These are phyloP conservation scores for Phoenicopterus ruber DNA, from an alignment of 2,113 vertebrate genomes.

Conservation along the genomic window DNA sequence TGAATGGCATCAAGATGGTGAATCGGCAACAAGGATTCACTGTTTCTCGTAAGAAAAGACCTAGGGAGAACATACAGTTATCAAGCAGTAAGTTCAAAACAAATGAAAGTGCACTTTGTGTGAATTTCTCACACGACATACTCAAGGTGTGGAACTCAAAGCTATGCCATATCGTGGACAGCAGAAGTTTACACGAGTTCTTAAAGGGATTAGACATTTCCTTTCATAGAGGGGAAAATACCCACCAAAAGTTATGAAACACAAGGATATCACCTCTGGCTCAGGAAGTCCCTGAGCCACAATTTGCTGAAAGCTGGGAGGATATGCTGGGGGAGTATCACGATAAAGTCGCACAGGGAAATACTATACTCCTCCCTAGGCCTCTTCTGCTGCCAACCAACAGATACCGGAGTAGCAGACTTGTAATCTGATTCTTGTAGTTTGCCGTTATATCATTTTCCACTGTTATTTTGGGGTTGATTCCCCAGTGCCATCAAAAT, in stretches of 20 bases:
- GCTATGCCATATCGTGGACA: background rate
- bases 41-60: background rate
- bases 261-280: background rate
- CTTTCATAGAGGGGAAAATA: background rate
- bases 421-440: background rate
- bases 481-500: background rate
- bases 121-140: background rate
- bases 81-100: background rate
- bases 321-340: background rate
- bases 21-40: background rate
- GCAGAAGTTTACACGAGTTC: background rate
- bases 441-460: background rate
- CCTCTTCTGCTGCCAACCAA: background rate
- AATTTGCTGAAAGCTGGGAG: slow-evolving; percentile 44
- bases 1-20: background rate
- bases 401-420: background rate
- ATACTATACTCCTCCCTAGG: background rate
- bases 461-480: background rate
- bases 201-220: slow-evolving; percentile 23
- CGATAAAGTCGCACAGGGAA: background rate
- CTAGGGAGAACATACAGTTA: background rate
- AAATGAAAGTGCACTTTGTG: background rate
- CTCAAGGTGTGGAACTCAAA: background rate
- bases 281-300: slow-evolving; percentile 34
- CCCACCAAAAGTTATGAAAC: slow-evolving; percentile 5